phyloP scores from a whole-genome alignment of 1,140 invertebrate species.

The Papilio aristodemus region DNA sequence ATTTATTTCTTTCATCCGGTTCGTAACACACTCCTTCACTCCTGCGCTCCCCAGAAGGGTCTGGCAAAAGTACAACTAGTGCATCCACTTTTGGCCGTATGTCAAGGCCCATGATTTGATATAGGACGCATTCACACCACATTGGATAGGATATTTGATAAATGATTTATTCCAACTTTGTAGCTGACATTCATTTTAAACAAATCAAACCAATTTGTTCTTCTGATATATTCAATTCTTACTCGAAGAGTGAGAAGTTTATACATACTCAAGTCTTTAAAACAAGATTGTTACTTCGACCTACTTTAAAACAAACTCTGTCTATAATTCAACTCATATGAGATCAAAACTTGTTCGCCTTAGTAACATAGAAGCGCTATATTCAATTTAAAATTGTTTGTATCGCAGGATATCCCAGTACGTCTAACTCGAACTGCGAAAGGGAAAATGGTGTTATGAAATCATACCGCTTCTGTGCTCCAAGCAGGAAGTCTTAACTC shows the following conservation, averaged over 20 bases:
- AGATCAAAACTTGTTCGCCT: slow-evolving; percentile 39
- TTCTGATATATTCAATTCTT: background rate
- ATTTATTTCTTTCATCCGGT: too few species aligned
- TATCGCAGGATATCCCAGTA: slow-evolving; percentile 58
- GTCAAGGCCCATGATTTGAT: too few species aligned
- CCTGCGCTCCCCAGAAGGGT: too few species aligned
- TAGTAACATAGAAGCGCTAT: slow-evolving; percentile 33
- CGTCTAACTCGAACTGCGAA: slow-evolving; percentile 56
- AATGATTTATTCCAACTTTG: too few species aligned
- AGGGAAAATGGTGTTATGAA: slow-evolving; percentile 74
- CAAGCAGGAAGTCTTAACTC: slow-evolving; percentile 59
- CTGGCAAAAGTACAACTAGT: too few species aligned
- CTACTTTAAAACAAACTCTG: slow-evolving; percentile 28
- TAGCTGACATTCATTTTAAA: too few species aligned
- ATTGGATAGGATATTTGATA: too few species aligned
- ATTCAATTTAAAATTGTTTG: slow-evolving; percentile 58
- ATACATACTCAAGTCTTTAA: background rate
- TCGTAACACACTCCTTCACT: too few species aligned
- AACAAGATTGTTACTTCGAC: slow-evolving; percentile 16
- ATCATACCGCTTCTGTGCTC: slow-evolving; percentile 61
- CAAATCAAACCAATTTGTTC: background rate
- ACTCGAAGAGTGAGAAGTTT: background rate
- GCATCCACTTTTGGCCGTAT: too few species aligned
- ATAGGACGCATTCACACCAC: too few species aligned
- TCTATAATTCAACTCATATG: slow-evolving; percentile 33